Evolutionary conservation across 2,888 invertebrate genomes (phyloP), one percentile per base, ranked within the genome.

Genomic region (Seladonia tumulorum): DNA sequence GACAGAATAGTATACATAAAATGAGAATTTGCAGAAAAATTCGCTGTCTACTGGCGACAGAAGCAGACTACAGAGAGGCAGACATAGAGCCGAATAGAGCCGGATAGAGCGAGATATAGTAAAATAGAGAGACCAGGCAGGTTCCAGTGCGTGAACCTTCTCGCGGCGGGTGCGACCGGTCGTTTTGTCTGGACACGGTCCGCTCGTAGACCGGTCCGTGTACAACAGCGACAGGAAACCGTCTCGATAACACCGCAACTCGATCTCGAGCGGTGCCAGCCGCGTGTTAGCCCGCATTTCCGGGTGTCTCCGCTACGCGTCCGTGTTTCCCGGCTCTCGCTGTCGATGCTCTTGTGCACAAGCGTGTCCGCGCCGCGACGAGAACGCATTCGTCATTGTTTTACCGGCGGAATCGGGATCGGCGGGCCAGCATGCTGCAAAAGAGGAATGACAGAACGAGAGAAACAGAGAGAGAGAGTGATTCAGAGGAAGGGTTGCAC

Each of bases 321-420:
- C 77, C 77, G 45, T 75, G 79, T 79, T 71, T 49, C 71, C 16
- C 16, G 25, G 47, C 39, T 70, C 18, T 45, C 39, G 29, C 22
- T 63, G 85, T 81, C 66, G 57, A 78, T 76, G 49, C 53, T 35
- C 77, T 57, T 74, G 68, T 60, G 75, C 82, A 80, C 79, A 75
- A 66, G 66, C 83, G 79, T 71, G 83, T 80, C 74, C 76, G 66
- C 66, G 77, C 74, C 82, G 76, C 77, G 71, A 47, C 73, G 76
- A 82, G 86, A 71, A 81, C 84, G 83, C 91, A 90, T 91, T 91
- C 90, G 91, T 92, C 91, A 91, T 91, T 91, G 91, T 89, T 92
- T 90, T 88, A 89, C 86, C 81, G 76, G 81, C 57, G 77, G 80
- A 74, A 66, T 73, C 75, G 75, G 70, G 85, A 70, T 73, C 25